Conservation (phyloP, 2,888 invertebrate species). For the Drosophila cognata region DNA sequence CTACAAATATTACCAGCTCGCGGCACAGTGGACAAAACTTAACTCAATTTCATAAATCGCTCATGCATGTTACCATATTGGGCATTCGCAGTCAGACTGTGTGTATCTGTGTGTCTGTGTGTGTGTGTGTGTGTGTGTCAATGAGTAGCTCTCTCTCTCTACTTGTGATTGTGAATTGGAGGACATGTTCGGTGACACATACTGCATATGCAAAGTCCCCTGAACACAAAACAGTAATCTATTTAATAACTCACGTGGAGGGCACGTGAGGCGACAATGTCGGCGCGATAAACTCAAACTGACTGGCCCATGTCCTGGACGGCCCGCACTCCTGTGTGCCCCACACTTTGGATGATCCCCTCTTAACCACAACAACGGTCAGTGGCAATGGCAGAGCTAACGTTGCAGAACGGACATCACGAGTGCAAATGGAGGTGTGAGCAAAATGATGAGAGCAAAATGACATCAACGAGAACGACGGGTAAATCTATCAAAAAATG, state of each 20-base stretch:
- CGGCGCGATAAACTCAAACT: slow-evolving; percentile 62
- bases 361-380: slow-evolving; percentile 28
- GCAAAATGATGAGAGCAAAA: slow-evolving; percentile 12
- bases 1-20: slow-evolving; percentile 18
- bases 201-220: slow-evolving; percentile 46
- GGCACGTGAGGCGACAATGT: slow-evolving; percentile 57
- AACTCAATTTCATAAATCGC: slow-evolving; percentile 64
- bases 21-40: slow-evolving; percentile 50
- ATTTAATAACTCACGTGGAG: slow-evolving; percentile 75
- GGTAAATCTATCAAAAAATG: slow-evolving; percentile 55
- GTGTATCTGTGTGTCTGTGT: not conserved
- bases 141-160: slow-evolving; percentile 5
- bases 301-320: slow-evolving; percentile 24
- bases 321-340: not conserved
- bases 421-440: not conserved
- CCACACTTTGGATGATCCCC: not conserved
- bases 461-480: slow-evolving; percentile 36
- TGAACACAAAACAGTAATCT: slow-evolving; percentile 71
- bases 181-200: slow-evolving; percentile 50
- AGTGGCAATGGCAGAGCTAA: slow-evolving; percentile 31
- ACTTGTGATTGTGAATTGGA: slow-evolving; percentile 18
- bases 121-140: not conserved
- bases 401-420: slow-evolving; percentile 28
- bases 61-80: slow-evolving; percentile 57
- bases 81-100: not conserved